Conservation (phyloP, 2,113 vertebrate species). For the Galemys pyrenaicus region DNA sequence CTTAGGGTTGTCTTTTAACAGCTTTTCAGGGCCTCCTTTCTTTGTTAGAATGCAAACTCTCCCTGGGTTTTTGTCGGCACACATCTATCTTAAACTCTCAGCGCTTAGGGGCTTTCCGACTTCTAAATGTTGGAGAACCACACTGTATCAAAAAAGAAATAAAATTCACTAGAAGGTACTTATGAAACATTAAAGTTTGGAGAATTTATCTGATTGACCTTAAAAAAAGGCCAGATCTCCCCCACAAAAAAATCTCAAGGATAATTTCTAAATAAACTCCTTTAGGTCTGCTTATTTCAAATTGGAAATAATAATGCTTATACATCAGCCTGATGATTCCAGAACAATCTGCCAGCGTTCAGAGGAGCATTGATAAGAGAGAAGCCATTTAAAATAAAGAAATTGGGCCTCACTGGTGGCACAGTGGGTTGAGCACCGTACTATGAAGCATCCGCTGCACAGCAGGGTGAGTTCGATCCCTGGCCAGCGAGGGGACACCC, state of each 20-base stretch:
- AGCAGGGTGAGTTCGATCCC: too few species aligned
- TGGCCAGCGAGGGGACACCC: too few species aligned
- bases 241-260: background rate
- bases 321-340: background rate
- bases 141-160: background rate
- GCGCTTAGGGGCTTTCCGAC: background rate
- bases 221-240: background rate
- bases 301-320: background rate
- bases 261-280: background rate
- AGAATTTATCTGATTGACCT: background rate
- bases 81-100: background rate
- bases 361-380: background rate
- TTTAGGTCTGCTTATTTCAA: conserved; percentile 7
- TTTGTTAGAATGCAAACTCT: background rate
- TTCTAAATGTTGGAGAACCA: background rate
- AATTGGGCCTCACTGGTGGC: too few species aligned
- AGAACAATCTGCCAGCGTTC: background rate
- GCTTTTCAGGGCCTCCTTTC: background rate
- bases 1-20: background rate
- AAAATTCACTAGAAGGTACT: background rate
- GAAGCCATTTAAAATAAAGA: too few species aligned
- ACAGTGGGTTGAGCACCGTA: too few species aligned
- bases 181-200: background rate
- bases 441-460: too few species aligned
- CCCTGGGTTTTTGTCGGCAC: background rate